Conservation (phyloP, 2,797 vertebrate species). For the Rhyacichthys aspro region DNA sequence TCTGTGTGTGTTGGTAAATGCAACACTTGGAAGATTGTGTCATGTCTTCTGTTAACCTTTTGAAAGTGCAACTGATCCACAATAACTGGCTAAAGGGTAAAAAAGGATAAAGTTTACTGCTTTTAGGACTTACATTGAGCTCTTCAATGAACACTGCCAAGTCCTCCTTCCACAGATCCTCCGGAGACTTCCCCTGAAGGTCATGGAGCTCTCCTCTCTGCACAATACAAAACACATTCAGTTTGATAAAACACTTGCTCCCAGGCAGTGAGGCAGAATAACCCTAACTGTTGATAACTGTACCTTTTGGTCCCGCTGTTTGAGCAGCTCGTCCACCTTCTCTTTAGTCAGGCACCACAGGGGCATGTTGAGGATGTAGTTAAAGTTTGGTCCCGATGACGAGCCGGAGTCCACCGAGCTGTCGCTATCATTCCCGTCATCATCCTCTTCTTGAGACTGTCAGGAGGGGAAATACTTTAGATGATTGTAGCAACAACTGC, state of each 20-base stretch:
- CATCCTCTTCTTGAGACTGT: conserved; percentile 86
- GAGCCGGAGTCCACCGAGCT: conserved; percentile 88
- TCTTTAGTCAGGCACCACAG: conserved; percentile 97
- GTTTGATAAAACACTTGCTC: neutral
- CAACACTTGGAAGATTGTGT: too few relatives aligned
- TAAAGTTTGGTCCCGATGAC: conserved; percentile 93
- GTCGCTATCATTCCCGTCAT: conserved; percentile 87
- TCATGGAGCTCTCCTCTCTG: conserved; percentile 91
- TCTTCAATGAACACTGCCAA: conserved; percentile 94
- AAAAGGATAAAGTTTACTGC: neutral
- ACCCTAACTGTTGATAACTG: neutral
- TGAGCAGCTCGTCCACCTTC: conserved; percentile 95
- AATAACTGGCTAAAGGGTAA: neutral
- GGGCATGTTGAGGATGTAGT: conserved; percentile 99
- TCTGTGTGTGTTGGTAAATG: too few relatives aligned
- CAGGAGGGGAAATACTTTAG: neutral
- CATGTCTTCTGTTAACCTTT: too few relatives aligned
- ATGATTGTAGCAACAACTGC: too few relatives aligned
- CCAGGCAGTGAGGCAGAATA: too few relatives aligned
- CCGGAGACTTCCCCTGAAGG: conserved; percentile 87
- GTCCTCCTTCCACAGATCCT: conserved; percentile 97
- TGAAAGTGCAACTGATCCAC: too few relatives aligned
- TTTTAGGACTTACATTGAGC: conserved; percentile 85
- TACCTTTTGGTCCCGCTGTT: conserved; percentile 95
- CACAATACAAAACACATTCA: conserved; percentile 33